These are phyloP conservation scores for Sminthopsis crassicaudata DNA, from an alignment of 2,113 vertebrate genomes.

Conservation along the genomic window DNA sequence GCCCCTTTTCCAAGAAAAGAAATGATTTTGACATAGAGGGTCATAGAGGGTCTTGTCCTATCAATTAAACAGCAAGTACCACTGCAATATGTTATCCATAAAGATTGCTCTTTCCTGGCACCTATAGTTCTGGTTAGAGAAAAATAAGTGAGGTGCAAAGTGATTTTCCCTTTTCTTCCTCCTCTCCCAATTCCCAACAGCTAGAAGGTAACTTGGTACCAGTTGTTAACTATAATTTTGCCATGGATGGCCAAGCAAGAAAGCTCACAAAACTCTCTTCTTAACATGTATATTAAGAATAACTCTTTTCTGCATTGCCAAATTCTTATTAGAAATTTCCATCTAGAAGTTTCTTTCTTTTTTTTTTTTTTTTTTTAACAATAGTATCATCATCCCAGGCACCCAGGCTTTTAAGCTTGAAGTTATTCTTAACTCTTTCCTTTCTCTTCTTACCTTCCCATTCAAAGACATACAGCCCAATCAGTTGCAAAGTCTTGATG, in stretches of 20 bases:
- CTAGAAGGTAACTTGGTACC: not conserved
- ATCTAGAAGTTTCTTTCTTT: not conserved
- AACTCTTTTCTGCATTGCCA: not conserved
- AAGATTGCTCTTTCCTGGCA: not conserved
- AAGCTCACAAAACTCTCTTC: not conserved
- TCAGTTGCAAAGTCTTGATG: not conserved
- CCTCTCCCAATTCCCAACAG: not conserved
- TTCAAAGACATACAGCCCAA: not conserved
- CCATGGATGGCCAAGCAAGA: not conserved
- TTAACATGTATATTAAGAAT: too few relatives aligned
- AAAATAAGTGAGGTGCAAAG: not conserved
- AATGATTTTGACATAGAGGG: not conserved
- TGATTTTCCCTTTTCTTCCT: not conserved
- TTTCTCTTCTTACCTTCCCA: not conserved
- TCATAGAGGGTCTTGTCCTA: not conserved
- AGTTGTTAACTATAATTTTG: not conserved
- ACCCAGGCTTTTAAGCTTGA: not conserved
- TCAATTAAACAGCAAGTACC: not conserved
- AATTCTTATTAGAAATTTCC: not conserved
- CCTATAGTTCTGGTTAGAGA: not conserved
- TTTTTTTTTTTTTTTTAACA: not conserved
- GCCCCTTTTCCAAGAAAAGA: not conserved
- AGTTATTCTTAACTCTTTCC: not conserved
- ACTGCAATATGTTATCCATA: not conserved
- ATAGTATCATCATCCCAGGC: not conserved